Base-by-base conservation (phyloP, 2,797 vertebrate species). In the Nannoperca australis region DNA sequence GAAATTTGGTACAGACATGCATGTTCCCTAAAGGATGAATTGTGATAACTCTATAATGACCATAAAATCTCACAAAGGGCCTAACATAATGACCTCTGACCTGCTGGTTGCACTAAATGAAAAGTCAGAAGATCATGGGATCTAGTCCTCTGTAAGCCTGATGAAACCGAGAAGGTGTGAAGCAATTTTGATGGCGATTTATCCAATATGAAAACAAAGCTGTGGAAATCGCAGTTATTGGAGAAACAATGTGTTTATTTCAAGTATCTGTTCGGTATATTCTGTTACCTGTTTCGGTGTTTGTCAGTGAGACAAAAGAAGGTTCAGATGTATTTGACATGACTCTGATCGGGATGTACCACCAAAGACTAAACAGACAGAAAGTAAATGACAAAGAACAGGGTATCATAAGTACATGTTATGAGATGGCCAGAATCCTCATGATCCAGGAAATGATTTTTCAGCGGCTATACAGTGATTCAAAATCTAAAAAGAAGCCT, bases 291-390 rank as follows among this genome's bases (percentile, higher is more conserved):
- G 71, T 55, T 0, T 30, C 38, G 1, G 22, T 76, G n/a, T 15
- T 38, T 2, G 13, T 11, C 38, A 95, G 40, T 56, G 32, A 6
- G 15, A 76, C 20, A 0, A 12, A 2, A 3, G 14, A 0, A 3
- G 22, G 0, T 0, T 0, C 0, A 0, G 22, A 2, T 0, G 6
- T 59, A 9, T 62, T 17, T 38, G 80, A 96, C 70, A 79, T 78
- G 55, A 88, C 93, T 3, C 70, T 88, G 82, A 98, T 77, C 4
- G 95, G 96, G 27, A 97, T 7, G 0, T 94, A 74, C 97, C 97
- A 99, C 60, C 6, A 45, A 78, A 93, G 95, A 73, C 97, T 99
- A 89, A 77, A 58, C 2, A 34, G 47, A 77, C 55, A 83, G 7
- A 73, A 32, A 73, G 50, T 61, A n/a, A 78, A 3, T 70, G 3